Conservation (phyloP, 2,888 invertebrate genomes). For the Pantelozetes paolii region DNA sequence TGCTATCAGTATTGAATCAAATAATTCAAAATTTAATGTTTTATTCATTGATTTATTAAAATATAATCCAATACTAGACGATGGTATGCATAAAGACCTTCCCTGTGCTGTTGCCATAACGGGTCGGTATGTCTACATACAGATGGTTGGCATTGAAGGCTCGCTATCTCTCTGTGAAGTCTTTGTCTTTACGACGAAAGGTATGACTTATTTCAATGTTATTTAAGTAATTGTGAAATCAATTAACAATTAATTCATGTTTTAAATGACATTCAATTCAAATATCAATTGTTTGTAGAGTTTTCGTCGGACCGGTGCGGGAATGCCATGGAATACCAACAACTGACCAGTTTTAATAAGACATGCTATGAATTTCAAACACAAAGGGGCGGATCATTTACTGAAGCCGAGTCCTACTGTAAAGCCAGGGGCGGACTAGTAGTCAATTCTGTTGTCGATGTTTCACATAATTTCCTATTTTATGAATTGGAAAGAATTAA, state of each 20-base stretch:
- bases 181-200: constrained; percentile 84
- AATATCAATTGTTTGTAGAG: constrained; percentile 57
- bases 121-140: constrained; percentile 82
- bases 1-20: no score
- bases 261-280: not conserved
- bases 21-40: no score
- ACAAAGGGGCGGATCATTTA: constrained; percentile 74
- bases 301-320: constrained; percentile 73
- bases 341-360: constrained; percentile 74
- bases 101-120: constrained; percentile 76
- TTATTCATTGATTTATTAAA: not conserved
- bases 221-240: not conserved
- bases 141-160: constrained; percentile 83
- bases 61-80: constrained; percentile 60
- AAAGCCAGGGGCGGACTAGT: constrained; percentile 54
- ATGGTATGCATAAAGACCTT: constrained; percentile 85
- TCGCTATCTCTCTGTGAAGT: constrained; percentile 85
- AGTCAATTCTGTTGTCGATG: constrained; percentile 49
- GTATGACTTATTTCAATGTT: constrained; percentile 53
- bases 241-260: constrained; percentile 22
- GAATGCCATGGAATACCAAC: constrained; percentile 67
- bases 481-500: constrained; percentile 48
- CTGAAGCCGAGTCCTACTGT: constrained; percentile 72
- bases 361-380: constrained; percentile 85
- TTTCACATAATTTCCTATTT: constrained; percentile 47